These are phyloP conservation scores for Cyaniris semiargus DNA, from an alignment of 2,888 invertebrate species.

Conservation along the genomic window DNA sequence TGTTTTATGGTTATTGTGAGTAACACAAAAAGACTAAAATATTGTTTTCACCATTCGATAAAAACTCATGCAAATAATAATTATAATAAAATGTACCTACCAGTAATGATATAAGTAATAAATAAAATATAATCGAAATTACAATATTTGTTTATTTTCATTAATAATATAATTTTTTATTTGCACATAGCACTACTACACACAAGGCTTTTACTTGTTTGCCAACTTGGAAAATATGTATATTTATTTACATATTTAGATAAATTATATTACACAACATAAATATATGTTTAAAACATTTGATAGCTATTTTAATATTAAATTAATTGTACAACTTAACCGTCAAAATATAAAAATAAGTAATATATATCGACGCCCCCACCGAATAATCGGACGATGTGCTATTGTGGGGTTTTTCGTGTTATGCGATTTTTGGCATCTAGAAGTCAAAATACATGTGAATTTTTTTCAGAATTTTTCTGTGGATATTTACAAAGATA, in stretches of 20 bases:
- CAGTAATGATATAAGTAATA: constrained; percentile 2
- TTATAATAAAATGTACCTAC: constrained; percentile 7
- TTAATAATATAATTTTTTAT: not conserved
- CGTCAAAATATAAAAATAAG: not conserved
- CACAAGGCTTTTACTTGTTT: not conserved
- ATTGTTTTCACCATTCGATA: not conserved
- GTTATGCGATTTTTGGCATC: no score
- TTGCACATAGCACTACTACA: not conserved
- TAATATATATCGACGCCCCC: no score
- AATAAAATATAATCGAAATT: constrained; percentile 4
- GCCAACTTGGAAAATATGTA: not conserved
- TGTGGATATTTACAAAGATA: no score
- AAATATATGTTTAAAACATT: not conserved
- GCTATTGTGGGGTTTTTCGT: no score
- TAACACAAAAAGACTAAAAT: not conserved
- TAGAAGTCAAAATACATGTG: no score
- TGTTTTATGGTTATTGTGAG: not conserved
- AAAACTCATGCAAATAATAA: not conserved
- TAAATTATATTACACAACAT: not conserved
- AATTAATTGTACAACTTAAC: not conserved
- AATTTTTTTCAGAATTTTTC: no score
- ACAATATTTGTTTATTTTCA: not conserved
- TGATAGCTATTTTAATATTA: not conserved
- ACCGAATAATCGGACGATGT: no score
- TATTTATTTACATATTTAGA: not conserved